Conservation (phyloP, 2,113 vertebrate genomes). For the Tylochromis polylepis region DNA sequence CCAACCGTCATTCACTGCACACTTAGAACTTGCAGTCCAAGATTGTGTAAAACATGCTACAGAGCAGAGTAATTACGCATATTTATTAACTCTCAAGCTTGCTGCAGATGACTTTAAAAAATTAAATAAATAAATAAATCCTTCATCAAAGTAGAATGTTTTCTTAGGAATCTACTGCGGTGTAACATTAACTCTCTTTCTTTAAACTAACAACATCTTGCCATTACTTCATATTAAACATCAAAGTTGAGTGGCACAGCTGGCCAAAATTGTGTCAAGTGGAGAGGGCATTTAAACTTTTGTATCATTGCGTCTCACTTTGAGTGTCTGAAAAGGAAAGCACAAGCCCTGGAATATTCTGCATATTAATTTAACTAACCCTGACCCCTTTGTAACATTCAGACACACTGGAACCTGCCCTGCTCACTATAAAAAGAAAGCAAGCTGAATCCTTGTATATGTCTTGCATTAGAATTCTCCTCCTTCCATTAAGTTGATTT, state of each 20-base stretch:
- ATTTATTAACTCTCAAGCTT: not conserved
- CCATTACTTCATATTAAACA: not conserved
- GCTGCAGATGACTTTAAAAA: not conserved
- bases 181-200: not conserved
- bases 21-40: not conserved
- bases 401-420: not conserved
- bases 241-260: not conserved
- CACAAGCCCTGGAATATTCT: not conserved
- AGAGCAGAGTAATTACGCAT: not conserved
- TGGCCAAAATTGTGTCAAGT: not conserved
- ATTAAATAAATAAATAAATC: not conserved
- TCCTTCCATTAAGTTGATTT: not conserved
- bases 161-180: not conserved
- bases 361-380: not conserved
- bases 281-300: not conserved
- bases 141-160: not conserved
- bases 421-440: not conserved
- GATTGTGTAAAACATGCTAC: not conserved
- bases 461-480: not conserved
- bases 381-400: not conserved
- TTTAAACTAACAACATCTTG: not conserved
- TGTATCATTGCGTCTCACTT: not conserved
- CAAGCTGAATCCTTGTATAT: not conserved
- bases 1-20: not conserved
- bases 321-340: not conserved